Evolutionary conservation across 2,888 invertebrate genomes (phyloP).

Genomic region (Cenopis cana): DNA sequence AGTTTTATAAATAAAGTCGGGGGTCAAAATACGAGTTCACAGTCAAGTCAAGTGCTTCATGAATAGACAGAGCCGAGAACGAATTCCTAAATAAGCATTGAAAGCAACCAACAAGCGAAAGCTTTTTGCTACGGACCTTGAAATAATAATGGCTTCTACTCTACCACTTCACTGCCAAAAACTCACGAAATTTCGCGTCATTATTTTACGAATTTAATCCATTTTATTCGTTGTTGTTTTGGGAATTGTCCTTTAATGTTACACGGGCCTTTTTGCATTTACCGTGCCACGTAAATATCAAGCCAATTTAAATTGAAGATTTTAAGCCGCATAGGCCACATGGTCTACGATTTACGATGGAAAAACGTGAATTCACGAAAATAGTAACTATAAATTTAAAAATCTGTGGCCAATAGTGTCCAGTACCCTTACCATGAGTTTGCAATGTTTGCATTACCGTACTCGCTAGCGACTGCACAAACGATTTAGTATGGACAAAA

Average conservation of each 20-base stretch:
- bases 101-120: conserved; percentile 58
- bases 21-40: background rate
- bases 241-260: conserved; percentile 6
- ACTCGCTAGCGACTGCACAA: too few species aligned
- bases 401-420: too few species aligned
- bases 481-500: too few species aligned
- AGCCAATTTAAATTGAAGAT: too few species aligned
- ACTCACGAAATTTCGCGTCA: conserved; percentile 1
- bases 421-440: too few species aligned
- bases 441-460: too few species aligned
- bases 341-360: too few species aligned
- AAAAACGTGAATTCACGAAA: too few species aligned
- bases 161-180: conserved; percentile 24
- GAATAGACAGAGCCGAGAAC: conserved; percentile 54
- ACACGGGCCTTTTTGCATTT: too few species aligned
- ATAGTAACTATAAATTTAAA: too few species aligned
- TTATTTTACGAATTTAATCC: conserved; percentile 14
- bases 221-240: conserved; percentile 9
- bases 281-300: too few species aligned
- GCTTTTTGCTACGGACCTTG: conserved; percentile 57
- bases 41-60: conserved; percentile 1
- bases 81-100: conserved; percentile 60
- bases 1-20: background rate
- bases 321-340: too few species aligned
- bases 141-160: conserved; percentile 60